These are phyloP conservation scores for Clusia tigrina DNA, from an alignment of 2,888 invertebrate genomes.

Conservation along the genomic window DNA sequence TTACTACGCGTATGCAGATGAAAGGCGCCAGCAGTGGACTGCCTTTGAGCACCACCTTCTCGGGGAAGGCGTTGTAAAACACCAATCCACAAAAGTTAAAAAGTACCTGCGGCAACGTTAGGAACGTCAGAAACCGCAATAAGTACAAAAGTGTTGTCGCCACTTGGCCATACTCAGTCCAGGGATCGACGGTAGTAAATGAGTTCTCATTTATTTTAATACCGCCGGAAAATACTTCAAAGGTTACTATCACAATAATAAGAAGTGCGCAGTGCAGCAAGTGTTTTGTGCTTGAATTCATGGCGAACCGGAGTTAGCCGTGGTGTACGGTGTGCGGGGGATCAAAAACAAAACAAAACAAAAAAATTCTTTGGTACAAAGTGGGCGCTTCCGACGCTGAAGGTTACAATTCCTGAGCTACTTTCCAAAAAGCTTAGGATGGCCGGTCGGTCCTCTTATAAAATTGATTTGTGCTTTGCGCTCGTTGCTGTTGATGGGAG, in stretches of 20 bases:
- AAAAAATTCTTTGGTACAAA: no score
- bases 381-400: no score
- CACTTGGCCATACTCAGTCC: constrained; percentile 80
- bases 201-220: constrained; percentile 69
- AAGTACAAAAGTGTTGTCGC: constrained; percentile 79
- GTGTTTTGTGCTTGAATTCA: constrained; percentile 73
- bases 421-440: no score
- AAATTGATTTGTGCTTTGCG: no score
- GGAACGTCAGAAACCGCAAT: constrained; percentile 80
- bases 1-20: constrained; percentile 92
- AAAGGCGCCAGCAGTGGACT: constrained; percentile 92
- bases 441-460: no score
- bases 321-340: no score
- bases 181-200: constrained; percentile 75
- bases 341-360: no score
- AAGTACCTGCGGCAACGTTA: constrained; percentile 88
- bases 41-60: constrained; percentile 86
- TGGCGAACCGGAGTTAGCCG: constrained; percentile 36
- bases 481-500: no score
- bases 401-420: no score
- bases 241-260: constrained; percentile 76
- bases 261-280: constrained; percentile 81
- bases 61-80: constrained; percentile 93
- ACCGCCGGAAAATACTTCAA: constrained; percentile 75
- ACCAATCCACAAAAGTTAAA: constrained; percentile 84